phyloP scores from a whole-genome alignment of 2,797 vertebrate species.

The Tiaroga cobitis region DNA sequence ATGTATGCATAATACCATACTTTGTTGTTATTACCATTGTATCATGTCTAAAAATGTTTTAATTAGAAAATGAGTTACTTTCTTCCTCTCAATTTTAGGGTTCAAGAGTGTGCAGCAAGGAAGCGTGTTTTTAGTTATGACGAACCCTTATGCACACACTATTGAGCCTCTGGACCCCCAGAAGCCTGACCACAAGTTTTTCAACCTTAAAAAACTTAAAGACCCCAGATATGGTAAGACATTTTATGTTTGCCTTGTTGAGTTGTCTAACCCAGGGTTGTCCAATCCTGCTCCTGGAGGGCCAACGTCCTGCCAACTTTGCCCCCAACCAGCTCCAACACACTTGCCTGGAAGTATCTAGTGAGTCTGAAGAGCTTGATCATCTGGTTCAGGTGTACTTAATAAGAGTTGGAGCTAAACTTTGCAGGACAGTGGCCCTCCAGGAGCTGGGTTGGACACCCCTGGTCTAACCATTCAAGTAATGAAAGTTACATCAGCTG shows the following conservation, averaged over 20 bases:
- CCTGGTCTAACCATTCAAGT: neutral
- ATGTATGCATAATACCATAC: neutral
- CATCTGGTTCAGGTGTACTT: neutral
- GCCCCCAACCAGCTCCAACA: neutral
- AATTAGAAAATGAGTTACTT: neutral
- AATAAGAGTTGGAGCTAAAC: neutral
- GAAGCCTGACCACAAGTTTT: constrained; percentile 84
- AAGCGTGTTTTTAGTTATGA: constrained; percentile 72
- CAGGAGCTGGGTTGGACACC: neutral
- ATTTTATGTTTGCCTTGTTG: neutral
- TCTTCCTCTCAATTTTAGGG: constrained; percentile 15
- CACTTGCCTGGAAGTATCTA: neutral
- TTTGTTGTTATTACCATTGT: neutral
- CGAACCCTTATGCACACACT: constrained; percentile 84
- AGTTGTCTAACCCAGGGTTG: neutral
- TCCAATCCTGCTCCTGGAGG: neutral
- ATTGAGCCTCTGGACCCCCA: constrained; percentile 84
- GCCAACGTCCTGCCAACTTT: neutral
- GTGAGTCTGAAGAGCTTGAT: neutral
- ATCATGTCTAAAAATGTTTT: neutral
- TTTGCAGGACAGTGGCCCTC: neutral
- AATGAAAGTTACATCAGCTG: neutral
- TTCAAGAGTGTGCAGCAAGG: constrained; percentile 10
- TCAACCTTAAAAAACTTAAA: constrained; percentile 86
- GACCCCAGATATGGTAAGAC: constrained; percentile 90